These are phyloP conservation scores for Rhynchopsitta pachyrhyncha DNA, from an alignment of 2,113 vertebrate genomes.

Conservation along the genomic window DNA sequence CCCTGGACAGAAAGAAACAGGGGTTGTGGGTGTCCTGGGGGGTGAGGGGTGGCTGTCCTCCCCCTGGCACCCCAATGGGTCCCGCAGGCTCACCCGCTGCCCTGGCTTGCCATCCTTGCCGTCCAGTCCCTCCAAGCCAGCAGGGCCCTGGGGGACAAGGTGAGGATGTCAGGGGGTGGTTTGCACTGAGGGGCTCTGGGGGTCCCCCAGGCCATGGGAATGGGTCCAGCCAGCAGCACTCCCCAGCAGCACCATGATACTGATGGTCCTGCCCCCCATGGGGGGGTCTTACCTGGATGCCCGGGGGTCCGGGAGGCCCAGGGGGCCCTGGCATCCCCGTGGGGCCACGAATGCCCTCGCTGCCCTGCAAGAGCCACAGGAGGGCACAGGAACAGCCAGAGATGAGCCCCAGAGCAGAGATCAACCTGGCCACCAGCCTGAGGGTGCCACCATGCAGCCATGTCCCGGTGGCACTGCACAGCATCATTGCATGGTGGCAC, in stretches of 20 bases:
- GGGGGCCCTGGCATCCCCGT: conserved; percentile 81
- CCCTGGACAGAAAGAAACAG: conserved; percentile 73
- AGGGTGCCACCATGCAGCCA: background rate
- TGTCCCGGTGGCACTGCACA: fast-evolving
- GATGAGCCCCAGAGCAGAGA: too few relatives aligned
- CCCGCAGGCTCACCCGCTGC: conserved; percentile 73
- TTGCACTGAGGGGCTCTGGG: background rate
- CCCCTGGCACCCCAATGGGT: fast-evolving
- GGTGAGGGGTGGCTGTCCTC: background rate
- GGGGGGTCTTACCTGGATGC: conserved; percentile 75
- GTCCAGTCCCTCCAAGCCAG: conserved; percentile 89
- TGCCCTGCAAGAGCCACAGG: conserved; percentile 77
- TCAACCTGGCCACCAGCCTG: fast-evolving
- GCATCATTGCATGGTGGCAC: too few relatives aligned
- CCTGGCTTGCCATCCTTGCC: conserved; percentile 94
- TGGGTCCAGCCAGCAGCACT: fast-evolving
- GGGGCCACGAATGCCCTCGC: conserved; percentile 81
- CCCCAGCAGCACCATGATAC: background rate
- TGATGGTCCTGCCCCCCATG: fast-evolving
- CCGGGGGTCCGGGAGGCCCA: conserved; percentile 82
- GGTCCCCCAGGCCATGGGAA: background rate
- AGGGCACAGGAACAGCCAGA: background rate
- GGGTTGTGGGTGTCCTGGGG: background rate
- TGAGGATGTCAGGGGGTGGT: background rate
- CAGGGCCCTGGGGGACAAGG: conserved; percentile 78